Evolutionary conservation across 2,888 invertebrate genomes (phyloP), one percentile per base, ranked within the genome.

Genomic region (Cephus nigrinus): DNA sequence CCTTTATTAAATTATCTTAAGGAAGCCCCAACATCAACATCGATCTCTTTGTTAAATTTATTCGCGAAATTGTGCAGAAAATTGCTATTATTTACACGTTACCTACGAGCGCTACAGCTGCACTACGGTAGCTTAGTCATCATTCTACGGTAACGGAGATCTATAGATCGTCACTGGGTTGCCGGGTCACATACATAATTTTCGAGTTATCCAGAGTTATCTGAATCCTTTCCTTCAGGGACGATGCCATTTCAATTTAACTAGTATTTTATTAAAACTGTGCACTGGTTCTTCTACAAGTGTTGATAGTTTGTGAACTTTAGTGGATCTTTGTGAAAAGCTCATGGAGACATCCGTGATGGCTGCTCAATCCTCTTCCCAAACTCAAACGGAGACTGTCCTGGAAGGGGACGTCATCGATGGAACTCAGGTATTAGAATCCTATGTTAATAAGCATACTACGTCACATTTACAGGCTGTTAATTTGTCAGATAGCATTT

Each of bases 301-400:
- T 69, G 69, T 69, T 71, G 31, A 71, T 32, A 31, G 71, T 71
- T 15, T 11, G 71, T 15, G 12, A 71, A 71, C 3, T 31, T 71
- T 23, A 11, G 31, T 12, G 5, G 31, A 71, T 32, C 23, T 71
- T 71, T 71, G 71, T 31, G 71, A 30, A 33, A 71, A 71, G 23
- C 12, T 23, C 40, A 90, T 90, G 89, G 88, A 89, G 40, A 86
- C 85, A 78, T 80, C 84, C 74, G 77, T 80, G 69, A 88, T 89
- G 85, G 85, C 89, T 55, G 88, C 88, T 73, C 87, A 89, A 77
- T 84, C 88, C 33, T 84, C 87, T 69, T 88, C 87, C 76, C 91
- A 89, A 83, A 87, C 88, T n/a, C 90, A 90, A 79, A 91, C 91
- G 36, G 89, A 89, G 81, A 90, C 90, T 11, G 84, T 90, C 80